A percentile compares a stretch with the other conserved stretches of the same genome.
phyloP scores from a whole-genome alignment of 2,888 invertebrate species.

The Caenorhabditis virilis region DNA sequence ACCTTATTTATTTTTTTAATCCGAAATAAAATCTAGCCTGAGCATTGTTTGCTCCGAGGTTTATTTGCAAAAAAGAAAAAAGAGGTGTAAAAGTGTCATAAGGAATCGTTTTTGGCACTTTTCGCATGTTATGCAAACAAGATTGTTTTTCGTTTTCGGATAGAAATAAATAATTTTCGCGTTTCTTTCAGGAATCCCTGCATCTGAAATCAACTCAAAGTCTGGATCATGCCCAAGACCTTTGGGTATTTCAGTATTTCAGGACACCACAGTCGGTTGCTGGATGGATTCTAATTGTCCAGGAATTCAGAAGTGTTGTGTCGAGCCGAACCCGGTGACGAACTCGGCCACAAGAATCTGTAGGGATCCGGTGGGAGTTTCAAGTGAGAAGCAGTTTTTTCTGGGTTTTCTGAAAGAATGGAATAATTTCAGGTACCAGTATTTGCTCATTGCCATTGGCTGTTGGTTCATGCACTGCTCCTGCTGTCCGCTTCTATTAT shows the following conservation, averaged over 20 bases:
- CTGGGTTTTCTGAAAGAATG: too few species aligned
- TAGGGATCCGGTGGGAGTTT: conserved; percentile 64
- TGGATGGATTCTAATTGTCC: conserved; percentile 67
- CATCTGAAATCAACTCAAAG: conserved; percentile 66
- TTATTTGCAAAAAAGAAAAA: background rate
- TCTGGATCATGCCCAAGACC: conserved; percentile 64
- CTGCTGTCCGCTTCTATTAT: conserved; percentile 59
- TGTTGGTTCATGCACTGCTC: conserved; percentile 61
- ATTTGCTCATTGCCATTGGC: conserved; percentile 63
- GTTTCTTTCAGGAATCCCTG: conserved; percentile 60
- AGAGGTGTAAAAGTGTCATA: background rate
- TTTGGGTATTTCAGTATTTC: conserved; percentile 59
- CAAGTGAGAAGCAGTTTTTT: conserved; percentile 30
- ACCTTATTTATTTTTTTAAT: too few species aligned
- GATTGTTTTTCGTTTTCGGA: too few species aligned
- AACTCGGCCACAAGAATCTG: conserved; percentile 64
- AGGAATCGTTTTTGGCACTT: too few species aligned
- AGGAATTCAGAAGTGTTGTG: conserved; percentile 67
- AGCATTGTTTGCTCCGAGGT: background rate
- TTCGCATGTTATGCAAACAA: too few species aligned
- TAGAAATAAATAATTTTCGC: too few species aligned
- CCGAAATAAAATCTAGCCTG: background rate
- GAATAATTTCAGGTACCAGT: conserved; percentile 44
- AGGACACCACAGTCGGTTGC: conserved; percentile 63
- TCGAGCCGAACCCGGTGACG: conserved; percentile 67